Evolutionary conservation across 2,797 vertebrate genomes (phyloP).

Genomic region (Sebastes minor): DNA sequence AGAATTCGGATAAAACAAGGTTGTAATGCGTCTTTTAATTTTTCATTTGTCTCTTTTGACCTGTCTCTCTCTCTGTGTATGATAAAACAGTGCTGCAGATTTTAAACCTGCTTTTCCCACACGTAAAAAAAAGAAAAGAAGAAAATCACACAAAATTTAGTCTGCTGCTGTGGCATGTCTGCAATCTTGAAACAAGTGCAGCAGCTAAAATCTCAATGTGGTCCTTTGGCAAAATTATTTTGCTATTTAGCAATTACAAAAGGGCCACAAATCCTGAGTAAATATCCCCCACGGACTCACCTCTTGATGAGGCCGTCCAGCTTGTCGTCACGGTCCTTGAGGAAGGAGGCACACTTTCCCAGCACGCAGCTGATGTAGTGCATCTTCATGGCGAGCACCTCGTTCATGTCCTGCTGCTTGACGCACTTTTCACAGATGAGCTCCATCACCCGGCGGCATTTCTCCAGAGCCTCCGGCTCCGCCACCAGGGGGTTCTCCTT

Average conservation of each 20-base stretch:
- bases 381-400: slow-evolving; percentile 98
- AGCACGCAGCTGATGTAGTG: slow-evolving; percentile 96
- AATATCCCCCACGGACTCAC: slow-evolving; percentile 55
- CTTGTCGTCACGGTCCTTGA: slow-evolving; percentile 90
- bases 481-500: slow-evolving; percentile 93
- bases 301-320: slow-evolving; percentile 92
- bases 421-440: slow-evolving; percentile 97
- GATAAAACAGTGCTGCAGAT: no score
- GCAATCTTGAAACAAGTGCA: not conserved
- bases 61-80: no score
- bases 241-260: not conserved
- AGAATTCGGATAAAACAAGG: no score
- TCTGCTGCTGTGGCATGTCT: not conserved
- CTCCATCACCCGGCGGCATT: slow-evolving; percentile 92
- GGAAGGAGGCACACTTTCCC: slow-evolving; percentile 90
- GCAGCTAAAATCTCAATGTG: not conserved
- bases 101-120: no score
- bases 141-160: not conserved
- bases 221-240: not conserved
- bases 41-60: no score
- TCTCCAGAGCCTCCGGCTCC: slow-evolving; percentile 88
- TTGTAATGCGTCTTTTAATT: no score
- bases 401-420: slow-evolving; percentile 98
- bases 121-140: no score
- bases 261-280: not conserved